A percentile compares a stretch with the other conserved stretches of the same genome.
These are phyloP conservation scores for Eupithecia subumbrata DNA, from an alignment of 2,888 invertebrate species.

Conservation along the genomic window DNA sequence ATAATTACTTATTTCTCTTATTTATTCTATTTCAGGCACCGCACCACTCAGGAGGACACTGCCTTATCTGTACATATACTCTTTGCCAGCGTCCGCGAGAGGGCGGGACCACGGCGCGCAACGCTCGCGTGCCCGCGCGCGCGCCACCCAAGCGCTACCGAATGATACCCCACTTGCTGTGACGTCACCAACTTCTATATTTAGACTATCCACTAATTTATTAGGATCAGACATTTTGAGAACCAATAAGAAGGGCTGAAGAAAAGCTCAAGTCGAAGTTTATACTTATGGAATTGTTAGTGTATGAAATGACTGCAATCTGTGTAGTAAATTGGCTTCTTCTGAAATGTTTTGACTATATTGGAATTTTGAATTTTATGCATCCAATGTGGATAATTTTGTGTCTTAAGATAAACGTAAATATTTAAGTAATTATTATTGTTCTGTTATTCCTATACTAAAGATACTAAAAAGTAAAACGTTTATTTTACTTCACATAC, in stretches of 20 bases:
- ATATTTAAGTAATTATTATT: background rate
- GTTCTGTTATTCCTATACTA: no score
- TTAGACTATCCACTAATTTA: background rate
- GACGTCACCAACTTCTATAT: slow-evolving; percentile 5
- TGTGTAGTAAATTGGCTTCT: background rate
- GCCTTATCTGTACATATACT: slow-evolving; percentile 47
- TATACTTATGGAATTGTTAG: background rate
- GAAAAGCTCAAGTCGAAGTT: background rate
- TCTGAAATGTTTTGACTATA: background rate
- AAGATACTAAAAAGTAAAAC: no score
- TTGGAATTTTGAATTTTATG: background rate
- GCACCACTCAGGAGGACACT: background rate
- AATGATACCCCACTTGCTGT: slow-evolving; percentile 35
- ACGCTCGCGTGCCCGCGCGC: slow-evolving; percentile 71
- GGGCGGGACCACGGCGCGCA: slow-evolving; percentile 67
- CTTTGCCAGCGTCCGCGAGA: slow-evolving; percentile 62
- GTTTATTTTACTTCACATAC: background rate
- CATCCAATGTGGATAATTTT: background rate
- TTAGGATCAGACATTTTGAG: background rate
- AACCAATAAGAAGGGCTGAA: background rate
- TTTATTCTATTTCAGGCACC: background rate
- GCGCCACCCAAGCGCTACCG: slow-evolving; percentile 78
- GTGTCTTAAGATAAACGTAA: no score
- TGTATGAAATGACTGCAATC: background rate
- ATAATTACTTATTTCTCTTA: no score